Conservation (phyloP, 2,888 invertebrate genomes). For the Bedellia somnulentella region DNA sequence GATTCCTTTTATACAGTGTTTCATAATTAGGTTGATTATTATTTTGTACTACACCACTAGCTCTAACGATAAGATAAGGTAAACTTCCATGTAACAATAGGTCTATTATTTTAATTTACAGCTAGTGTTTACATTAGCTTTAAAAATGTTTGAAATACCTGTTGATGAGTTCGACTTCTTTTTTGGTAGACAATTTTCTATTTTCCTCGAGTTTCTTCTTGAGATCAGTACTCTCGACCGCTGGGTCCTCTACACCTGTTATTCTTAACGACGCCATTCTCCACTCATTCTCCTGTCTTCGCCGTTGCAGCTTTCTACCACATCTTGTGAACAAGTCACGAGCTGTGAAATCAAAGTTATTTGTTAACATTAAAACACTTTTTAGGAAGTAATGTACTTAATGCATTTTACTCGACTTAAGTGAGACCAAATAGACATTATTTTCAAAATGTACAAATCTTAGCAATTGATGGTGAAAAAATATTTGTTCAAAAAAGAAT, state of each 20-base stretch:
- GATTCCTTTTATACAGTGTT: too few relatives aligned
- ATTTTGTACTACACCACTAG: too few relatives aligned
- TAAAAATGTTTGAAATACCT: conserved; percentile 42
- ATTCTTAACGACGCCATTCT: conserved; percentile 58
- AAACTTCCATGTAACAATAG: too few relatives aligned
- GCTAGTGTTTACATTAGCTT: too few relatives aligned
- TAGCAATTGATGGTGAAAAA: too few relatives aligned
- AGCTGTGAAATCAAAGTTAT: conserved; percentile 33
- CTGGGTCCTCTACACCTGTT: conserved; percentile 58
- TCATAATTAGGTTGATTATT: too few relatives aligned
- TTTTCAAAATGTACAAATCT: too few relatives aligned
- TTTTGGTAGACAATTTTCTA: conserved; percentile 43
- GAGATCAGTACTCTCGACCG: conserved; percentile 51
- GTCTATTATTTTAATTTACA: too few relatives aligned
- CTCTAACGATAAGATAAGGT: too few relatives aligned
- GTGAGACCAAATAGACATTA: too few relatives aligned
- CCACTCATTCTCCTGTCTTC: conserved; percentile 67
- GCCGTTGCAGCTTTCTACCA: conserved; percentile 65
- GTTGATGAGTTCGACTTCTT: conserved; percentile 54
- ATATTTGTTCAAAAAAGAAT: too few relatives aligned
- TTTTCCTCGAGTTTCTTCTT: conserved; percentile 61
- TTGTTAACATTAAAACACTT: neutral
- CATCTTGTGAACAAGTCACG: conserved; percentile 67
- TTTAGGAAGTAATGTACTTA: neutral
- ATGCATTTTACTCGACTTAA: too few relatives aligned